These are phyloP conservation scores for Volucella inanis DNA, from an alignment of 2,888 invertebrate genomes.

Conservation along the genomic window DNA sequence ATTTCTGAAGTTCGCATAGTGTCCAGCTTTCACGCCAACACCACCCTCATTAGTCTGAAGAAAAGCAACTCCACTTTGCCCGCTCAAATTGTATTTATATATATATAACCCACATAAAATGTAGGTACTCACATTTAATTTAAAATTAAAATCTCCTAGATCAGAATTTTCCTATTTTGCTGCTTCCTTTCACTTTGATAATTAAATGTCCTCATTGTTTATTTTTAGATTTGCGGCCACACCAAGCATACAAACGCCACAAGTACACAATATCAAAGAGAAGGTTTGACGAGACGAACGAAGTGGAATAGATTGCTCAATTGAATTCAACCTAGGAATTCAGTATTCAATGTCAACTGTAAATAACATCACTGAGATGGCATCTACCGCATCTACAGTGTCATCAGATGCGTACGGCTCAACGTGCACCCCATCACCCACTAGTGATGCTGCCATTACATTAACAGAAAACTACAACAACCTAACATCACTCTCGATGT, in stretches of 20 bases:
- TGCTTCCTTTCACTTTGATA: too few species aligned
- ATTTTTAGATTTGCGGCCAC: slow-evolving; percentile 77
- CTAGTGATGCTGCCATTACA: slow-evolving; percentile 69
- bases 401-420: slow-evolving; percentile 77
- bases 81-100: too few species aligned
- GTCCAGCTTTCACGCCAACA: too few species aligned
- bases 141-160: too few species aligned
- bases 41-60: too few species aligned
- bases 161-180: too few species aligned
- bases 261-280: slow-evolving; percentile 81
- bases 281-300: slow-evolving; percentile 83
- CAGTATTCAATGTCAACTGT: slow-evolving; percentile 76
- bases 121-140: too few species aligned
- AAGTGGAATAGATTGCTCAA: slow-evolving; percentile 83
- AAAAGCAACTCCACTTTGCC: too few species aligned
- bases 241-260: slow-evolving; percentile 80
- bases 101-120: too few species aligned
- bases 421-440: slow-evolving; percentile 61
- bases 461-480: slow-evolving; percentile 77
- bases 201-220: too few species aligned
- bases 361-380: slow-evolving; percentile 75
- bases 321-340: slow-evolving; percentile 78
- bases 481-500: slow-evolving; percentile 81
- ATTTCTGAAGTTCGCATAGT: too few species aligned
- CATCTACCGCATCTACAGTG: slow-evolving; percentile 66